phyloP scores from a whole-genome alignment of 1,140 invertebrate species.

The Conus ventricosus region DNA sequence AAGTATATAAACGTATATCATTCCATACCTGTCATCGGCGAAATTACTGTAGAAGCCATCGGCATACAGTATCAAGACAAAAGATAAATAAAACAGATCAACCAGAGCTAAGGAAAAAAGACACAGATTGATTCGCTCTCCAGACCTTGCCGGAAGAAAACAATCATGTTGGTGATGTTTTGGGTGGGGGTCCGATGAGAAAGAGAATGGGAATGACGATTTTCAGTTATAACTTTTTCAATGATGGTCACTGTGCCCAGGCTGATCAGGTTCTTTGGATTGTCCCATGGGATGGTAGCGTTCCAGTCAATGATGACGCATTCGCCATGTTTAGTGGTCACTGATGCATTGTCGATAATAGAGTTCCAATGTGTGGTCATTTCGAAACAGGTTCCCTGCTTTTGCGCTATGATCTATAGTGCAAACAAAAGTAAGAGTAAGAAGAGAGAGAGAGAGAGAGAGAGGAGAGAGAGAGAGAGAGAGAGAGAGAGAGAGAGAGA shows the following conservation, averaged over 20 bases:
- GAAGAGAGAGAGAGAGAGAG: too few species aligned
- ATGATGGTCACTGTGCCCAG: neutral
- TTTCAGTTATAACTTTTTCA: neutral
- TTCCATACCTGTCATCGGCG: neutral
- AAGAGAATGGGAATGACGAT: neutral
- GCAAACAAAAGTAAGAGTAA: too few species aligned
- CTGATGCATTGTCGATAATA: too few species aligned
- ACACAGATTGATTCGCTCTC: neutral
- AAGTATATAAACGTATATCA: neutral
- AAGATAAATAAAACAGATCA: neutral
- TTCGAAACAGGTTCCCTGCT: too few species aligned
- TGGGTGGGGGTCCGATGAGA: neutral
- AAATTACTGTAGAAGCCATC: neutral
- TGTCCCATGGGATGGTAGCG: neutral
- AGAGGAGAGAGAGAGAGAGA: too few species aligned
- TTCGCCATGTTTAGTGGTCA: too few species aligned
- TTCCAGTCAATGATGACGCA: neutral
- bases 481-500: too few species aligned
- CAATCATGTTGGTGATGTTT: neutral
- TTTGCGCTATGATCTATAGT: too few species aligned
- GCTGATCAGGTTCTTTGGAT: neutral
- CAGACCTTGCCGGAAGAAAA: neutral
- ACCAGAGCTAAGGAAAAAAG: neutral
- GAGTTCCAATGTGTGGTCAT: too few species aligned
- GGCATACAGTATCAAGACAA: neutral